Percentiles rank a stretch among this genome's conserved stretches.
Evolutionary conservation across 2,797 vertebrate species (phyloP).

Genomic region (Podarcis siculus): DNA sequence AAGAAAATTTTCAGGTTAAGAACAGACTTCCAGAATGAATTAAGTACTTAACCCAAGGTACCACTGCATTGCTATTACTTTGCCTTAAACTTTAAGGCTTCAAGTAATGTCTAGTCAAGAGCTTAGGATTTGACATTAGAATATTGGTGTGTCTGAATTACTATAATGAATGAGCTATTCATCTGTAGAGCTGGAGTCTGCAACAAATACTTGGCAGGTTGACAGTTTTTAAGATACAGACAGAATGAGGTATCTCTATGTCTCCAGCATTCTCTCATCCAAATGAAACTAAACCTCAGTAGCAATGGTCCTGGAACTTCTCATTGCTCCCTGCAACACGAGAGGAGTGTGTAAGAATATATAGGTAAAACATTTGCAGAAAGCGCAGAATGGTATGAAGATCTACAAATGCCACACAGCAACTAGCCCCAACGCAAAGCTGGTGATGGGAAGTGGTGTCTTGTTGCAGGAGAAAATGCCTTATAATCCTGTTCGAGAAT

Average conservation of each 20-base stretch:
- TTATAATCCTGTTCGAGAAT: neutral
- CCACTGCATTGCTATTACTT: neutral
- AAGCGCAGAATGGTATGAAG: neutral
- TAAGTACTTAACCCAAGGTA: no score
- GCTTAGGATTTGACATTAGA: neutral
- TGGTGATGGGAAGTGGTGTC: neutral
- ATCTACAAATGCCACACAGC: neutral
- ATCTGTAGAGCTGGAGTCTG: neutral
- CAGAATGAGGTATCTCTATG: neutral
- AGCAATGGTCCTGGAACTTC: neutral
- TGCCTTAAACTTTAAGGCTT: neutral
- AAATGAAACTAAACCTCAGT: no score
- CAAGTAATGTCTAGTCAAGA: neutral
- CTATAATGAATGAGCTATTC: neutral
- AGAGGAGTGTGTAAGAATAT: neutral
- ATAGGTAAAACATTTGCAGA: neutral
- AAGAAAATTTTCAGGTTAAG: no score
- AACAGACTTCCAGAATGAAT: no score
- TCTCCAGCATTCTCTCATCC: no score
- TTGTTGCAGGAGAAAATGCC: neutral
- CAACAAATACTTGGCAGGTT: neutral
- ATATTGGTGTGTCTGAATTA: neutral
- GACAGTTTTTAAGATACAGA: neutral
- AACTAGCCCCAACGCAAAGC: neutral
- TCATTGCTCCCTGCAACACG: neutral